These are phyloP conservation scores for Oligia latruncula DNA, from an alignment of 2,888 invertebrate genomes.

Conservation along the genomic window DNA sequence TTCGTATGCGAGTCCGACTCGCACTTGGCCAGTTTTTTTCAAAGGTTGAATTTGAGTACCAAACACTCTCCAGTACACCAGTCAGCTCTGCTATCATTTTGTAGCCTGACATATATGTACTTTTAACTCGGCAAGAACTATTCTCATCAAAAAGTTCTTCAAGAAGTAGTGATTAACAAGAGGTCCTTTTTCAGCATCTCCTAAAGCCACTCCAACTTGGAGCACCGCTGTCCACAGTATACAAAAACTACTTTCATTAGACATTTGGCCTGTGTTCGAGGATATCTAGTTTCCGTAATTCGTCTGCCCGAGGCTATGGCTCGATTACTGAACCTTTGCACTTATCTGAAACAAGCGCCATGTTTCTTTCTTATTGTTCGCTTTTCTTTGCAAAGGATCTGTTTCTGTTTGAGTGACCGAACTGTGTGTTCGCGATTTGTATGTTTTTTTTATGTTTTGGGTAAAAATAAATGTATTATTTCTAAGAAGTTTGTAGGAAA, in stretches of 20 bases:
- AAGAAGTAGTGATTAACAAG: not conserved
- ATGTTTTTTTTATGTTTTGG: conserved; percentile 16
- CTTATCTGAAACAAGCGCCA: conserved; percentile 40
- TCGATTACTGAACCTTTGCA: conserved; percentile 59
- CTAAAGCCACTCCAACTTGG: conserved; percentile 32
- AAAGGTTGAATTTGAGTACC: too few species aligned
- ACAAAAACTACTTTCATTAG: conserved; percentile 62
- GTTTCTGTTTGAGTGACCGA: conserved; percentile 45
- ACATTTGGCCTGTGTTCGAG: conserved; percentile 50
- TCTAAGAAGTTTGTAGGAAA: not conserved
- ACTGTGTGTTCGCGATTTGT: conserved; percentile 38
- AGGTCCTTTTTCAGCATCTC: not conserved
- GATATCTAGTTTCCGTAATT: conserved; percentile 66
- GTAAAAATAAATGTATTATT: not conserved
- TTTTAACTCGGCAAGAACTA: not conserved
- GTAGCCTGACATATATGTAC: too few species aligned
- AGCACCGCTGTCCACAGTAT: conserved; percentile 9
- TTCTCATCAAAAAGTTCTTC: not conserved
- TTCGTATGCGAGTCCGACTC: too few species aligned
- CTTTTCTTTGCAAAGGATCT: conserved; percentile 32
- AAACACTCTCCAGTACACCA: too few species aligned
- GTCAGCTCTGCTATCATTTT: not conserved
- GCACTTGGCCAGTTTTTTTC: too few species aligned
- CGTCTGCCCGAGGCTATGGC: conserved; percentile 57
- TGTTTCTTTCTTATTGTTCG: conserved; percentile 41